Conservation (phyloP, 2,113 vertebrate genomes). For the Tiliqua scincoides region DNA sequence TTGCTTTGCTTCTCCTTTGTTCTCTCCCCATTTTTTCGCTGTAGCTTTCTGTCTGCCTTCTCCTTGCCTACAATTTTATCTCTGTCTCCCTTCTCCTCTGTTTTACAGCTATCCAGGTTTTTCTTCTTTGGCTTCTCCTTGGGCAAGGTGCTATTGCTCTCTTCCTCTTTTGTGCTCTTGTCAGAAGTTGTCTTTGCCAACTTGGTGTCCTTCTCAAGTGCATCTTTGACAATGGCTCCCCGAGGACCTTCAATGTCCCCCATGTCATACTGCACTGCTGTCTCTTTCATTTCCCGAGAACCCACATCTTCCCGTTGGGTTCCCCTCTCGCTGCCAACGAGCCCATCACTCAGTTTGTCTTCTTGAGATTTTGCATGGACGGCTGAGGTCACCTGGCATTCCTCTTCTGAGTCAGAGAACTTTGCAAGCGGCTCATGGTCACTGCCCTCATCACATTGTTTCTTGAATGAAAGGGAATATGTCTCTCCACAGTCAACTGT, state of each 20-base stretch:
- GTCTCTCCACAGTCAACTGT: conserved; percentile 66
- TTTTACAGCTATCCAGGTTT: conserved; percentile 50
- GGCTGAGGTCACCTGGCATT: conserved; percentile 67
- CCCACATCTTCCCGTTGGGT: background rate
- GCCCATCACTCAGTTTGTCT: conserved; percentile 23
- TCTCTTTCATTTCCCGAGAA: conserved; percentile 63
- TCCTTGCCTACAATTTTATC: conserved; percentile 75
- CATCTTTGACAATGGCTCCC: conserved; percentile 14
- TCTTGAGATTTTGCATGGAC: conserved; percentile 66
- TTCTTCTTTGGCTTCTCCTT: conserved; percentile 69
- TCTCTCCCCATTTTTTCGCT: conserved; percentile 69
- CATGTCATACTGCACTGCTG: conserved; percentile 61
- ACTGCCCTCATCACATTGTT: conserved; percentile 65
- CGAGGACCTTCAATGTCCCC: conserved; percentile 54
- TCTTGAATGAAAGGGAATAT: conserved; percentile 78
- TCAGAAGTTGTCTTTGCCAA: background rate
- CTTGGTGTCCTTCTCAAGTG: conserved; percentile 63
- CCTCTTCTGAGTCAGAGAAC: conserved; percentile 90
- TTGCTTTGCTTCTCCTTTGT: conserved; percentile 53
- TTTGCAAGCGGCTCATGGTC: conserved; percentile 73
- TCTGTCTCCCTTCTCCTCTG: conserved; percentile 72
- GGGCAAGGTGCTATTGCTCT: conserved; percentile 44
- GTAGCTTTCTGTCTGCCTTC: conserved; percentile 59
- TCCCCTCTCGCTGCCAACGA: conserved; percentile 48
- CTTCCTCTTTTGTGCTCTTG: conserved; percentile 68